A percentile compares a stretch with the other conserved stretches of the same genome.
phyloP scores from a whole-genome alignment of 2,797 vertebrate genomes.

The Acrocephalus scirpaceus region DNA sequence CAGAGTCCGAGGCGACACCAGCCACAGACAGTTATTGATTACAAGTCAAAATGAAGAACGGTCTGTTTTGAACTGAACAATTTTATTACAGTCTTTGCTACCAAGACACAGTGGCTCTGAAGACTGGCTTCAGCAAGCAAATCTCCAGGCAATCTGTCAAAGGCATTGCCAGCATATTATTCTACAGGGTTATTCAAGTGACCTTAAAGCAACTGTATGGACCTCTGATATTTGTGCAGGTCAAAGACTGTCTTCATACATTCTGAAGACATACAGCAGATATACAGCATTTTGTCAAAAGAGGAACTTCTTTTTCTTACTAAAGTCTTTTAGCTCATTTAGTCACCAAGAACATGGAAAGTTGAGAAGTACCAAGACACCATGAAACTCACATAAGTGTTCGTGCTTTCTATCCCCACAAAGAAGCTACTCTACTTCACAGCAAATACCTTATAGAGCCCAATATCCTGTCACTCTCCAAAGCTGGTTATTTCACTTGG shows the following conservation, averaged over 20 bases:
- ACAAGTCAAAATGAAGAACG: slow-evolving; percentile 57
- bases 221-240: slow-evolving; percentile 52
- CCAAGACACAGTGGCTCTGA: slow-evolving; percentile 22
- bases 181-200: slow-evolving; percentile 16
- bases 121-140: slow-evolving; percentile 49
- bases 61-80: slow-evolving; percentile 46
- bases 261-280: not conserved
- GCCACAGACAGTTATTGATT: slow-evolving; percentile 59
- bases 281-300: not conserved
- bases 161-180: slow-evolving; percentile 38
- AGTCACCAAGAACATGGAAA: not conserved
- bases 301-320: not conserved
- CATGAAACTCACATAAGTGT: not conserved
- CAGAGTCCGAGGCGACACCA: not conserved
- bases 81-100: slow-evolving; percentile 62
- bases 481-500: not conserved
- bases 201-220: slow-evolving; percentile 38
- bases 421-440: not conserved
- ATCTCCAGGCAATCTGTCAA: slow-evolving; percentile 36
- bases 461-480: not conserved
- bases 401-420: not conserved
- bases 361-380: not conserved
- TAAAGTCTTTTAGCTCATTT: not conserved
- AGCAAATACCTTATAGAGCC: not conserved
- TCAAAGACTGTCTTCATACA: slow-evolving; percentile 42